A percentile compares a stretch with the other conserved stretches of the same genome.
phyloP scores from a whole-genome alignment of 2,113 vertebrate species.

The Emberiza fucata region DNA sequence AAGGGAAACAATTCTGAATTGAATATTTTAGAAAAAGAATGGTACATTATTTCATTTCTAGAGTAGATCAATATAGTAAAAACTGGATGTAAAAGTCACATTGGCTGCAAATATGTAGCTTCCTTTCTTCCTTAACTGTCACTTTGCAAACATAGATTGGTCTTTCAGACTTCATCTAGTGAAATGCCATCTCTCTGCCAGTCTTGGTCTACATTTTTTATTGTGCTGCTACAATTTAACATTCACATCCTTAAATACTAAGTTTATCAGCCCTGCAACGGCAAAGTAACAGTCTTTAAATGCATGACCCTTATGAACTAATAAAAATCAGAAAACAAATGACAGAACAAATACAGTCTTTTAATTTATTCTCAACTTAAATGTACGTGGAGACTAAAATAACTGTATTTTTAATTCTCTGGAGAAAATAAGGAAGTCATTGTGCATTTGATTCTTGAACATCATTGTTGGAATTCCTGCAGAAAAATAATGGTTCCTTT shows the following conservation, averaged over 20 bases:
- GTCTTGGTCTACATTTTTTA: neutral
- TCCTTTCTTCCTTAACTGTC: neutral
- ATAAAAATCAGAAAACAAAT: neutral
- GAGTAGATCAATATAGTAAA: neutral
- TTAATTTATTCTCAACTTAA: neutral
- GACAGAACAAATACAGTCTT: neutral
- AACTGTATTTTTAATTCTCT: neutral
- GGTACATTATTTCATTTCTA: neutral
- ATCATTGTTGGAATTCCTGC: fast-evolving
- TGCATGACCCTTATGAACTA: neutral
- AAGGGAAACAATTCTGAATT: neutral
- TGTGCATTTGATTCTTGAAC: neutral
- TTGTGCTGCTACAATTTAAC: neutral
- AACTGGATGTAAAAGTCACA: neutral
- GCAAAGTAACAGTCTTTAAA: neutral
- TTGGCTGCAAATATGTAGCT: neutral
- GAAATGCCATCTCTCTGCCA: neutral
- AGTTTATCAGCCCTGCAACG: neutral
- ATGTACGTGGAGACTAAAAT: neutral
- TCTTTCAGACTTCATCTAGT: neutral
- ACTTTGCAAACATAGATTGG: neutral
- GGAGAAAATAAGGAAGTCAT: neutral
- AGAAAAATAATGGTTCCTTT: neutral
- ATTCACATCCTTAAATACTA: neutral
- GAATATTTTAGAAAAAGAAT: neutral